Percentiles rank a stretch among this genome's conserved stretches.
These are phyloP conservation scores for Verasper variegatus DNA, from an alignment of 2,113 vertebrate genomes.

Conservation along the genomic window DNA sequence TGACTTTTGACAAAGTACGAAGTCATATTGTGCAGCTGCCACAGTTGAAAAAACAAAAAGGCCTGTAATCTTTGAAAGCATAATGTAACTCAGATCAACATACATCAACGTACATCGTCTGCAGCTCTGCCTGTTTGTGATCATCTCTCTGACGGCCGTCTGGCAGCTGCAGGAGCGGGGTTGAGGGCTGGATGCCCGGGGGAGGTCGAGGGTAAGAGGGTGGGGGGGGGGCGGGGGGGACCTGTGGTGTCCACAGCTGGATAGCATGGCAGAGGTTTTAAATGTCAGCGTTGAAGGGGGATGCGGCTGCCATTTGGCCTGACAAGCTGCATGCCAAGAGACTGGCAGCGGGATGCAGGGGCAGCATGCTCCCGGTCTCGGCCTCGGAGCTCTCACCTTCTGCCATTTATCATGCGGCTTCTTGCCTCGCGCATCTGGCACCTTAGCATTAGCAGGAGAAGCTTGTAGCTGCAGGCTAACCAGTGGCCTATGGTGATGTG, in stretches of 20 bases:
- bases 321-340: slow-evolving; percentile 73
- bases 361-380: slow-evolving; percentile 65
- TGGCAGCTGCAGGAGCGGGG: slow-evolving; percentile 33
- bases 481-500: slow-evolving; percentile 32
- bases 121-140: slow-evolving; percentile 37
- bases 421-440: slow-evolving; percentile 77
- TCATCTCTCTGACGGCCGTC: slow-evolving; percentile 46
- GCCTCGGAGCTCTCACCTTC: slow-evolving; percentile 70
- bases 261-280: slow-evolving; percentile 78
- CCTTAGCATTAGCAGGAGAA: slow-evolving; percentile 52
- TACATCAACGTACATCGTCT: background rate
- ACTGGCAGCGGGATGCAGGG: slow-evolving; percentile 68
- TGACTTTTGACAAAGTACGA: too few relatives aligned
- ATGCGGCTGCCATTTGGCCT: slow-evolving; percentile 78
- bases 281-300: slow-evolving; percentile 82
- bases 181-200: slow-evolving; percentile 43
- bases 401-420: slow-evolving; percentile 79
- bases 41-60: background rate
- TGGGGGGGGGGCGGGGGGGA: slow-evolving; percentile 19
- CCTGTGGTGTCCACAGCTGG: slow-evolving; percentile 79
- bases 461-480: slow-evolving; percentile 64
- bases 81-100: background rate
- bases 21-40: too few relatives aligned
- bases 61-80: background rate
- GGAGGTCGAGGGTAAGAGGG: slow-evolving; percentile 31